Conservation (phyloP, 1,140 invertebrate species). For the Batillaria attramentaria region DNA sequence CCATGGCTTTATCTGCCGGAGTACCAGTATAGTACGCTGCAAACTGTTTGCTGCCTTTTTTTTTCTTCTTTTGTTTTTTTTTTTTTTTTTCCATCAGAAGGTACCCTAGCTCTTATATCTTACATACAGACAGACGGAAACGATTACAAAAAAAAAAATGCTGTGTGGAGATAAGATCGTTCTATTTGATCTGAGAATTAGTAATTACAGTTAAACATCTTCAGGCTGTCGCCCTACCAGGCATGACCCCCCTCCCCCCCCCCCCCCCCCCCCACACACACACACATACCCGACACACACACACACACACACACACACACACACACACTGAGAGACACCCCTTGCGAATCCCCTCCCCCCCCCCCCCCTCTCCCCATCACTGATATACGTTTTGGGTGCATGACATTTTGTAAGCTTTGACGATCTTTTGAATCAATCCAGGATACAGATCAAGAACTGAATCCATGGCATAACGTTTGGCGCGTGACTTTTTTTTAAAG, state of each 20-base stretch:
- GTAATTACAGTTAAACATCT: background rate
- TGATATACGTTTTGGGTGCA: too few species aligned
- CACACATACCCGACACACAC: background rate
- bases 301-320: conserved; percentile 2
- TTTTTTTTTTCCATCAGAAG: too few species aligned
- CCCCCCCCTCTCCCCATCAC: too few species aligned
- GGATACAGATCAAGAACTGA: background rate
- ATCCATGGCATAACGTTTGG: background rate
- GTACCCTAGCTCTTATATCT: too few species aligned
- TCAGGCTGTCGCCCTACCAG: background rate
- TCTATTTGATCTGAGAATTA: background rate
- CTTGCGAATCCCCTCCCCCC: background rate
- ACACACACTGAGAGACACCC: background rate
- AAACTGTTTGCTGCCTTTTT: too few species aligned
- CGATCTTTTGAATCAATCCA: background rate
- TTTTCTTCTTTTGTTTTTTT: too few species aligned
- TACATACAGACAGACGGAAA: too few species aligned
- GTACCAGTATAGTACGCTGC: too few species aligned
- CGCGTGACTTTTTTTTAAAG: background rate
- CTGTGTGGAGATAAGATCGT: background rate
- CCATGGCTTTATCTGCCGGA: too few species aligned
- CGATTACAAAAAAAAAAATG: background rate
- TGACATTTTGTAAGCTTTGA: background rate
- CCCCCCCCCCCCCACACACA: background rate
- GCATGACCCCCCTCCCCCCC: background rate